Base-by-base conservation (phyloP, 2,888 invertebrate species). In the Eristalinus sepulchralis region DNA sequence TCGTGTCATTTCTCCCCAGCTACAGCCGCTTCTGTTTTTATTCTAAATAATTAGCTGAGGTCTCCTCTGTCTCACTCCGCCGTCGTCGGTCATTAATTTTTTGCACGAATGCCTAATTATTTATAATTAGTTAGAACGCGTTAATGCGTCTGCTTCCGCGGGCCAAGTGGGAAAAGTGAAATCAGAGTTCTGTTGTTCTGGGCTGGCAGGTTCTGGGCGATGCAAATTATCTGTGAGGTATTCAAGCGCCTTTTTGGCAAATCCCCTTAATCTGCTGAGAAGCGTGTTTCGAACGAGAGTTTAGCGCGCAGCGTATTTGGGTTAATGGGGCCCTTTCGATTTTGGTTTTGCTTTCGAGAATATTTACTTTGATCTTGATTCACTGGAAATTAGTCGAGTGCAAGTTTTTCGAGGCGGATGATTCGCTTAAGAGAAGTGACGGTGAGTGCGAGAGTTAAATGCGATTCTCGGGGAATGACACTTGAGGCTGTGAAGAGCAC, bases 151-250 rank as follows among this genome's bases (percentile, higher is more conserved):
- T 36, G 24, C 47, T 73, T 72, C 36, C 59, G 0, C 17, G 17
- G 22, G 8, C 22, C n/a, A 59, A 73, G 20, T 63, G 57, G 63
- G 60, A 67, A 81, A 81, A 81, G 81, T 81, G 76, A 76, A 81
- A 81, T 75, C 62, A 20, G 20, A 62, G 20, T 20, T 10, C 60
- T 39, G 27, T 6, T 27, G 31, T 59, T 57, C n/a, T 5, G 27
- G 27, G 27, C 27, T 27, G 27, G 2, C 27, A 5, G 22, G 34
- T 57, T 36, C 22, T 22, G 57, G 10, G 22, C 47, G 47, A 47
- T 47, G 47, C 47, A 22, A 68, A 68, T 55, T 33, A 62, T 34
- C 17, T 60, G n/a, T 24, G 17, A n/a, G 31, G 34, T 34, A 20
- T 63, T 24, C 13, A 33, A 24, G 34, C 24, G 39, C 4, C 47